Conservation (phyloP, 2,113 vertebrate genomes). For the Strix uralensis region DNA sequence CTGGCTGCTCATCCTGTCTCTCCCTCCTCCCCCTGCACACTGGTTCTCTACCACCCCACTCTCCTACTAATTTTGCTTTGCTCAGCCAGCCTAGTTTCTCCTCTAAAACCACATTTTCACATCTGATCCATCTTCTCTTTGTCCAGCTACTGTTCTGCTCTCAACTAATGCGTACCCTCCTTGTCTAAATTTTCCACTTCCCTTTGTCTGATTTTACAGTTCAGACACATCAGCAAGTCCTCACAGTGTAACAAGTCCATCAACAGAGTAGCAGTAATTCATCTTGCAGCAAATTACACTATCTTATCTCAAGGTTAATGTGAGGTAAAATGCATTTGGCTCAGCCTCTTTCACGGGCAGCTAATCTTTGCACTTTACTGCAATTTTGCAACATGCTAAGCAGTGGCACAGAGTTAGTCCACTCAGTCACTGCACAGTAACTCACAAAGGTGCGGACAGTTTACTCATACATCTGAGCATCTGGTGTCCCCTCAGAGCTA, state of each 20-base stretch:
- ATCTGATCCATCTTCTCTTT: neutral
- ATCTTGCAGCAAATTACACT: neutral
- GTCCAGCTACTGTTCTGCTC: neutral
- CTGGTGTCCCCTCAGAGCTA: neutral
- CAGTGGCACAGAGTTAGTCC: neutral
- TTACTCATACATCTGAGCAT: neutral
- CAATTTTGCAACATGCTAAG: neutral
- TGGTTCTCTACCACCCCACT: neutral
- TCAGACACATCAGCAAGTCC: conserved; percentile 12
- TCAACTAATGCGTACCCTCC: neutral
- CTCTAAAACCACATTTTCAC: neutral
- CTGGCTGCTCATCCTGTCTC: neutral
- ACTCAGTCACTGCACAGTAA: neutral
- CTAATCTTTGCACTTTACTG: neutral
- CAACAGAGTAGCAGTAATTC: neutral
- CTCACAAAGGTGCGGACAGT: neutral
- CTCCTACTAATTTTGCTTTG: neutral
- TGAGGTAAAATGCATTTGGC: neutral
- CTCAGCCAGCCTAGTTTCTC: neutral
- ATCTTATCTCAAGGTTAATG: conserved; percentile 15
- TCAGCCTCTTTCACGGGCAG: neutral
- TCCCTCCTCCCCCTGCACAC: neutral
- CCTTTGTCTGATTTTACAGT: neutral
- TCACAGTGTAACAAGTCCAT: neutral
- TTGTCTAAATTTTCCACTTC: neutral